Base-by-base conservation (phyloP, 2,113 vertebrate genomes). In the Mesoclemmys tuberculata region DNA sequence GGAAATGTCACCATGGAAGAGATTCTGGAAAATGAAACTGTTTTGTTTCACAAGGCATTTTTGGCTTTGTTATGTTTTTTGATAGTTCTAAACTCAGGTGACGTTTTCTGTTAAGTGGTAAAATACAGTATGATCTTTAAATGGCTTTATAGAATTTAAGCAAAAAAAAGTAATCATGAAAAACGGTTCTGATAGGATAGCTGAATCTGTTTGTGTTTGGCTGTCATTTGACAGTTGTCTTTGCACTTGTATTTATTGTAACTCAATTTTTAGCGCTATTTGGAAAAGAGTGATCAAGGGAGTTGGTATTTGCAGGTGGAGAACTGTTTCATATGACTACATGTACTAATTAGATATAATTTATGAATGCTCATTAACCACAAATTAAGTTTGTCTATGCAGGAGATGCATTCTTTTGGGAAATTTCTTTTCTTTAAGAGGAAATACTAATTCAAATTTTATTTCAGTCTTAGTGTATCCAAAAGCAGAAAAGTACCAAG, bases 311-410 rank as follows among this genome's bases (percentile, higher is more conserved):
- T 96, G 88, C 85, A 97, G 94, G 96, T 94, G 93, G 89, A 90
- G 95, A 97, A 93, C 41, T 92, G 5, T 93, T 96, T 97, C 89
- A 92, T 90, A 96, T 68, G 84, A 94, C 61, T 94, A 10, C 58
- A 68, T 78, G 85, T 97, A 84, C 87, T 98, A 97, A 97, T 97
- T 97, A 94, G 82, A 93, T 78, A 94, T 92, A 97, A 97, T 96
- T 97, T 97, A 97, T 96, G 96, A 97, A 94, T 97, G 93, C 87
- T 97, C 90, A 95, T 96, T 96, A 97, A 95, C 68, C 93, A 88
- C 71, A 95, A 96, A 96, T 97, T 97, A 96, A 71, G 12, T 58
- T 97, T 95, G 48, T 96, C 84, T 95, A 85, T 95, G 75, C 84
- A 95, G 94, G 92, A 95, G 91, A 96, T 94, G 26, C n/a, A 92